These are phyloP conservation scores for Vireo griseus DNA, from an alignment of 2,797 vertebrate species.

Conservation along the genomic window DNA sequence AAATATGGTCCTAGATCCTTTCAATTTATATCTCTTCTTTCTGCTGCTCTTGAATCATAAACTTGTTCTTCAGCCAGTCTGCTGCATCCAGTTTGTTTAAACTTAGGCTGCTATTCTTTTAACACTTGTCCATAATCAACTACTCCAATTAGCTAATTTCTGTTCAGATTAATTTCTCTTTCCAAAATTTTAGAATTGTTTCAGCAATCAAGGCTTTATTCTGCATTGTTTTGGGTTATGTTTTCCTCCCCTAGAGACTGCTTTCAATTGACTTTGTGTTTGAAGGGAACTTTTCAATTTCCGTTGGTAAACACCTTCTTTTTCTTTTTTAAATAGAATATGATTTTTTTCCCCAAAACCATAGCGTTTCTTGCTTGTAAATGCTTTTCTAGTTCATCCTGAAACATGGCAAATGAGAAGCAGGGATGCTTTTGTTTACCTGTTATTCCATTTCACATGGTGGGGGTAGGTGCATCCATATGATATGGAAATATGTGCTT, in stretches of 20 bases:
- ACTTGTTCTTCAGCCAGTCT: background rate
- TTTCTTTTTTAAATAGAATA: background rate
- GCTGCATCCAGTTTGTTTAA: background rate
- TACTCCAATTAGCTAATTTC: background rate
- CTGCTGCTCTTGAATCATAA: background rate
- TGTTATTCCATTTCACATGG: background rate
- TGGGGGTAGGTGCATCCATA: background rate
- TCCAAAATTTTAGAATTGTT: background rate
- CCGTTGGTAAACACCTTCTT: background rate
- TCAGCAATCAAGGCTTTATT: background rate
- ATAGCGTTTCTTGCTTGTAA: background rate
- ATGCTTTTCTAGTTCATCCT: background rate
- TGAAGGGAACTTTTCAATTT: background rate
- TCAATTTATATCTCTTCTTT: background rate
- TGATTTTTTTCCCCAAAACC: background rate
- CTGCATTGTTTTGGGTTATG: background rate
- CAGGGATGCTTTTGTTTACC: background rate
- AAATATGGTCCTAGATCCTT: background rate
- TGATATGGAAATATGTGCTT: background rate
- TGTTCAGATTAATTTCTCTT: background rate
- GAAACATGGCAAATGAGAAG: background rate
- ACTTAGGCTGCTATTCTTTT: background rate
- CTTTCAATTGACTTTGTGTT: background rate
- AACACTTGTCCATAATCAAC: background rate
- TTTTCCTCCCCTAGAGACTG: background rate